Percentiles rank a stretch among this genome's conserved stretches.
Conservation (phyloP, 2,797 vertebrate species). For the Pteronotus mesoamericanus region DNA sequence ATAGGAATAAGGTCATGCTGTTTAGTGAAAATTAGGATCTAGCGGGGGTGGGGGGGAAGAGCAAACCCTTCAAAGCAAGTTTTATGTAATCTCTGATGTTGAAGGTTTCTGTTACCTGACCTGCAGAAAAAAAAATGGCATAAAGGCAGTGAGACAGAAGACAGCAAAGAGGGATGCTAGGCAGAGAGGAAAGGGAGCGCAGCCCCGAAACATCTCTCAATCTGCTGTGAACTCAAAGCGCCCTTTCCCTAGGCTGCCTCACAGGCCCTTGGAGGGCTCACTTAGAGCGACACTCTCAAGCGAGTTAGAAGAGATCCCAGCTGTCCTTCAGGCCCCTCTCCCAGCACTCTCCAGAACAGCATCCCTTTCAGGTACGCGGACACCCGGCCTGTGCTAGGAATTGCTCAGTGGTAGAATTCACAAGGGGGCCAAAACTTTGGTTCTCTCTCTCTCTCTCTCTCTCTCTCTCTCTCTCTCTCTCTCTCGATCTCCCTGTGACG, state of each 20-base stretch:
- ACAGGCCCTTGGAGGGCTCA: background rate
- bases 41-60: too few species aligned
- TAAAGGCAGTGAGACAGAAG: background rate
- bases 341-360: background rate
- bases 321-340: background rate
- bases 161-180: background rate
- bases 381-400: background rate
- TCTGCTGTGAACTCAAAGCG: background rate
- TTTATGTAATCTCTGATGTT: background rate
- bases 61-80: background rate
- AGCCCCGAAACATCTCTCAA: background rate
- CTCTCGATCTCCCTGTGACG: background rate
- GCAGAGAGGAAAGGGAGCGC: constrained; percentile 33
- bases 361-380: background rate
- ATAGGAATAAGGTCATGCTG: background rate
- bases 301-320: background rate
- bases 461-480: too few species aligned
- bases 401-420: background rate
- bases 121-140: background rate
- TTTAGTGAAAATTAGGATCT: constrained; percentile 38
- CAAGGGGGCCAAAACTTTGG: too few species aligned
- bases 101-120: background rate
- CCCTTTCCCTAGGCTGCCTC: background rate
- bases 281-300: background rate
- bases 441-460: too few species aligned